phyloP scores from a whole-genome alignment of 2,797 vertebrate genomes.

The Ambastaia sidthimunki region DNA sequence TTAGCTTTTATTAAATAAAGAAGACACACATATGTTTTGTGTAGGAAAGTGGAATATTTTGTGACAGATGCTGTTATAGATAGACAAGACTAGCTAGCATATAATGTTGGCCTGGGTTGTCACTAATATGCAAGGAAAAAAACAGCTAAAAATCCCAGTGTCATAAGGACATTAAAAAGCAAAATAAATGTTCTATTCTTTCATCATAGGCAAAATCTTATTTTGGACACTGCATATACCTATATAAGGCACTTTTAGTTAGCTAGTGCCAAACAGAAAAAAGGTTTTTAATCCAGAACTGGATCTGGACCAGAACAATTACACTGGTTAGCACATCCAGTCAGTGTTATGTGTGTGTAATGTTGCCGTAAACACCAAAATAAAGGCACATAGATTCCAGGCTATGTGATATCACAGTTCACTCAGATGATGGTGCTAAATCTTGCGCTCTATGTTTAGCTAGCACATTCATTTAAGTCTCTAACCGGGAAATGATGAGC shows the following conservation, averaged over 20 bases:
- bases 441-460: constrained; percentile 56
- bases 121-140: no score
- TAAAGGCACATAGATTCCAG: constrained; percentile 40
- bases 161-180: no score
- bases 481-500: constrained; percentile 49
- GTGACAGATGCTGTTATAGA: neutral
- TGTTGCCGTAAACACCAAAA: constrained; percentile 56
- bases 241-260: neutral
- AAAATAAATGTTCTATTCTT: neutral
- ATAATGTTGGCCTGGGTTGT: neutral
- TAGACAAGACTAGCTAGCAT: neutral
- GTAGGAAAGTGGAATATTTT: neutral
- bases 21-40: neutral
- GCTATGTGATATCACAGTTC: constrained; percentile 28
- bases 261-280: neutral
- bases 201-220: neutral
- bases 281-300: neutral
- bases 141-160: no score
- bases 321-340: constrained; percentile 7
- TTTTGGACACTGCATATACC: neutral
- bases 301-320: constrained; percentile 13
- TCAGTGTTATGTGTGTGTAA: constrained; percentile 7
- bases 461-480: constrained; percentile 31
- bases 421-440: constrained; percentile 39
- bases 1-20: neutral